phyloP scores from a whole-genome alignment of 2,888 invertebrate genomes.

The Eilema depressum region DNA sequence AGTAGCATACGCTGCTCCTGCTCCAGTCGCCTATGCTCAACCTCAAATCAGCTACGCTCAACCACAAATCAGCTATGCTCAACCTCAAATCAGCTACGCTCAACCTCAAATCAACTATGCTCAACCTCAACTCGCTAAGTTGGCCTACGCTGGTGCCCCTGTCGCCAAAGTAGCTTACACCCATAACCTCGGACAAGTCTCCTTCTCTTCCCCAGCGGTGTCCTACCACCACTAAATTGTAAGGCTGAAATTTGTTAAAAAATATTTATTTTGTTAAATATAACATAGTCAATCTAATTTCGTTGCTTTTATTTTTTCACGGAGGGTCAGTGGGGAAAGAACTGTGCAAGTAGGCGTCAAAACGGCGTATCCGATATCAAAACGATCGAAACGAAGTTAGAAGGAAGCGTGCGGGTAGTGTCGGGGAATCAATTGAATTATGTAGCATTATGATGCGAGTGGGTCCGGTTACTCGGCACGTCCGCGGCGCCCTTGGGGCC shows the following conservation, averaged over 20 bases:
- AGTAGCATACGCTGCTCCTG: conserved; percentile 62
- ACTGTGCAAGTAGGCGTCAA: conserved; percentile 80
- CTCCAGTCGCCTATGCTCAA: conserved; percentile 56
- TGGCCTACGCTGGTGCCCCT: conserved; percentile 51
- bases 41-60: conserved; percentile 51
- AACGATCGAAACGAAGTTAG: conserved; percentile 85
- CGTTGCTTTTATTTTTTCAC: conserved; percentile 63
- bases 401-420: conserved; percentile 84
- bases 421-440: conserved; percentile 86
- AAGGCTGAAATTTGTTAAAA: conserved; percentile 39
- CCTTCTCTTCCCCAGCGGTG: conserved; percentile 73
- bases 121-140: conserved; percentile 48
- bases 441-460: conserved; percentile 83
- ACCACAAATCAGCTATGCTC: conserved; percentile 54
- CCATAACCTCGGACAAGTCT: conserved; percentile 63
- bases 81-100: conserved; percentile 49
- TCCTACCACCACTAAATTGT: conserved; percentile 78
- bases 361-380: conserved; percentile 85
- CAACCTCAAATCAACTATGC: conserved; percentile 56
- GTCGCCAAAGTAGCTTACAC: conserved; percentile 54
- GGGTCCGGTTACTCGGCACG: conserved; percentile 82
- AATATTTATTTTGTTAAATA: conserved; percentile 76
- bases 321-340: conserved; percentile 66
- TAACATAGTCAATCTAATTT: conserved; percentile 59
- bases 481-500: conserved; percentile 68